These are phyloP conservation scores for Amblyjoppa fuscipennis DNA, from an alignment of 2,888 invertebrate genomes.

Conservation along the genomic window DNA sequence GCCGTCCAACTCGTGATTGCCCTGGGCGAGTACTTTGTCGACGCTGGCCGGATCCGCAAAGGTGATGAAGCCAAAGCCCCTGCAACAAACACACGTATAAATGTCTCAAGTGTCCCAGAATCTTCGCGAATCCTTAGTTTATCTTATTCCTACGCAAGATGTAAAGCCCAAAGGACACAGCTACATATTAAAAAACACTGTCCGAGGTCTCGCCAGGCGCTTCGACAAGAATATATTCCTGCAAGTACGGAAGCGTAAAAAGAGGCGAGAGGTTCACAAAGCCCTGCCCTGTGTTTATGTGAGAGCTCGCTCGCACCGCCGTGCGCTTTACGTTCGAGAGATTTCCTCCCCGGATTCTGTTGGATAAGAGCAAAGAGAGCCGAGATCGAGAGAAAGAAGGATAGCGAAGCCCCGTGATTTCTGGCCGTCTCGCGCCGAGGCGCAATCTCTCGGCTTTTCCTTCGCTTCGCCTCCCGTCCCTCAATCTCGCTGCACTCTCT, in stretches of 20 bases:
- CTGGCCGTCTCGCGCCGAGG: conserved; percentile 41
- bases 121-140: background rate
- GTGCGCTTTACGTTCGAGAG: conserved; percentile 28
- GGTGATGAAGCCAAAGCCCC: conserved; percentile 99
- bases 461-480: conserved; percentile 10
- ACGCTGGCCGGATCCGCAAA: conserved; percentile 99
- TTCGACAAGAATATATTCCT: conserved; percentile 12
- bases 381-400: background rate
- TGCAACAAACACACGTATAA: conserved; percentile 86
- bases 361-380: conserved; percentile 9
- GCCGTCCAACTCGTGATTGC: conserved; percentile 99
- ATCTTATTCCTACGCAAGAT: background rate
- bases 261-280: conserved; percentile 13
- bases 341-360: conserved; percentile 20
- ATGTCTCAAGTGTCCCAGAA: conserved; percentile 36
- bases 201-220: conserved; percentile 13
- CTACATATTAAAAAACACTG: conserved; percentile 11
- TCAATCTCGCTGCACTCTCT: conserved; percentile 26
- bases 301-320: conserved; percentile 1
- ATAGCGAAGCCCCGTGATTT: conserved; percentile 46
- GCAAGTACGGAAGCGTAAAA: conserved; percentile 10
- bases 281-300: background rate
- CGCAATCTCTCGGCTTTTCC: conserved; percentile 41
- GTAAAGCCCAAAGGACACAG: background rate
- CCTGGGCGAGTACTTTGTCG: conserved; percentile 99